Conservation (phyloP, 2,888 invertebrate species). For the Cataglyphis altisquamis region DNA sequence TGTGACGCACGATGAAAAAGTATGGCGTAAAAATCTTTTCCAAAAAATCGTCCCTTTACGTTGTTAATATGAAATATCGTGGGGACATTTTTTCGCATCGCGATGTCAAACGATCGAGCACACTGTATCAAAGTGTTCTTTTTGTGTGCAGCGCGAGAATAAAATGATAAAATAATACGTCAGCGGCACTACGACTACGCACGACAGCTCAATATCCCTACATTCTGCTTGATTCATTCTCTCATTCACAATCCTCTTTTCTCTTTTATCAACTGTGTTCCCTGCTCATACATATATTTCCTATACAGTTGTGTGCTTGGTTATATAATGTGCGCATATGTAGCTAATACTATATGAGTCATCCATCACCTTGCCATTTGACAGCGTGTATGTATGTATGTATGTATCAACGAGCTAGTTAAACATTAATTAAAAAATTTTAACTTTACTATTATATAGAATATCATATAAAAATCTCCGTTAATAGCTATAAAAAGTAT, state of each 20-base stretch:
- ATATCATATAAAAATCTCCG: background rate
- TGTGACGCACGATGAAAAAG: background rate
- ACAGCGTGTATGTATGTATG: background rate
- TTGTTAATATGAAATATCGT: constrained; percentile 54
- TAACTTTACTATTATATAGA: background rate
- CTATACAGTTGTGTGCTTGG: too few relatives aligned
- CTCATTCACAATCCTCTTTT: constrained; percentile 10
- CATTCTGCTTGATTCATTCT: constrained; percentile 33
- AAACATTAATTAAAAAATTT: background rate
- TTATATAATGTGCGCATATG: background rate
- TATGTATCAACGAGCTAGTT: background rate
- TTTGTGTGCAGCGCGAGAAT: constrained; percentile 64
- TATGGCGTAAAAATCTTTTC: background rate
- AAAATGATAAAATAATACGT: constrained; percentile 80
- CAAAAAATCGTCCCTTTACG: background rate
- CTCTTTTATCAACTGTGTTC: background rate
- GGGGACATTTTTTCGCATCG: constrained; percentile 24
- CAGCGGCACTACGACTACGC: constrained; percentile 76
- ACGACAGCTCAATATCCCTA: constrained; percentile 77
- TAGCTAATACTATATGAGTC: constrained; percentile 33
- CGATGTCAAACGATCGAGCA: constrained; percentile 47
- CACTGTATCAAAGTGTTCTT: constrained; percentile 51
- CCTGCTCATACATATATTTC: background rate
- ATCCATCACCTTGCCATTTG: constrained; percentile 45
- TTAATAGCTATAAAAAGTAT: background rate